Conservation (phyloP, 2,888 invertebrate species). For the Argynnis bischoffii region DNA sequence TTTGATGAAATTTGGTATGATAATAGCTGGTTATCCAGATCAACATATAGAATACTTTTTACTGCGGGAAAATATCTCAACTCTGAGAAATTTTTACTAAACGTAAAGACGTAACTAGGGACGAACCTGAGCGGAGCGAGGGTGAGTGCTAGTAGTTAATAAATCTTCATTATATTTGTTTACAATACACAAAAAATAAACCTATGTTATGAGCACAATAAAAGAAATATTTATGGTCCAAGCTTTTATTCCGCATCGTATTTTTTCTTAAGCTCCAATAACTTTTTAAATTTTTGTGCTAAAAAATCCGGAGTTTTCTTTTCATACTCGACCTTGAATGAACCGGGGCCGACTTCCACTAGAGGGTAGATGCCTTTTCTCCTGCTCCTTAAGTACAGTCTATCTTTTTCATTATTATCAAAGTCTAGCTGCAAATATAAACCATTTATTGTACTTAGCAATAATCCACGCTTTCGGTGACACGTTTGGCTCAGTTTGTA, state of each 20-base stretch:
- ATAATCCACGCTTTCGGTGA: background rate
- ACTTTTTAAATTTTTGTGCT: slow-evolving; percentile 44
- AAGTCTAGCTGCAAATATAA: slow-evolving; percentile 7
- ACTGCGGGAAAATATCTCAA: too few relatives aligned
- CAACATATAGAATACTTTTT: too few relatives aligned
- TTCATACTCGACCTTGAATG: slow-evolving; percentile 47
- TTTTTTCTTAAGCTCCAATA: slow-evolving; percentile 49
- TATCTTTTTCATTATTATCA: slow-evolving; percentile 9
- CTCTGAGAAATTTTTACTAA: too few relatives aligned
- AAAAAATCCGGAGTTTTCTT: slow-evolving; percentile 45
- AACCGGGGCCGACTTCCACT: slow-evolving; percentile 55
- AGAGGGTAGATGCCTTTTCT: slow-evolving; percentile 29
- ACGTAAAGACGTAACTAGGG: too few relatives aligned
- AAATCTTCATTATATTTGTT: too few relatives aligned
- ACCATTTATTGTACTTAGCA: background rate
- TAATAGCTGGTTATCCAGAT: too few relatives aligned
- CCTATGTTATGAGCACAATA: background rate
- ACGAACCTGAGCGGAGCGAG: too few relatives aligned
- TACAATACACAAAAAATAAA: too few relatives aligned
- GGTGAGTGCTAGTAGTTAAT: too few relatives aligned
- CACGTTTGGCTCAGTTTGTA: too few relatives aligned
- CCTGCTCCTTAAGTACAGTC: slow-evolving; percentile 11
- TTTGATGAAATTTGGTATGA: too few relatives aligned
- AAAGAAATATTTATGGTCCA: background rate
- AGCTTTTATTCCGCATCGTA: slow-evolving; percentile 24